Conservation (phyloP, 1,140 invertebrate species). For the Dolichoris vasculosae region DNA sequence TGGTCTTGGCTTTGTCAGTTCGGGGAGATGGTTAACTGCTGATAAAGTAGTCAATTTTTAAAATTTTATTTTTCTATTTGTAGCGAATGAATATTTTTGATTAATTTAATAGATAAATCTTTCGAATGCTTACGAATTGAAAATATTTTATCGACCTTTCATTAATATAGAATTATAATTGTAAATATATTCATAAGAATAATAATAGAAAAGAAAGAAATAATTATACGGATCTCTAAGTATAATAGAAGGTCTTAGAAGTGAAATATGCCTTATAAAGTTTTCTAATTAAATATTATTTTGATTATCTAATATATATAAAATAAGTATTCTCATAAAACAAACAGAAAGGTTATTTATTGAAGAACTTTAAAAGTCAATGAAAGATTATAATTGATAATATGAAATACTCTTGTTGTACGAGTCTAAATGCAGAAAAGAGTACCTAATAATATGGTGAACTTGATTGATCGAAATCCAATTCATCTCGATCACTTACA, state of each 20-base stretch:
- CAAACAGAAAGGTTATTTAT: no score
- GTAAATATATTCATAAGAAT: not conserved
- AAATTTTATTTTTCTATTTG: not conserved
- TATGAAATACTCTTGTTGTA: not conserved
- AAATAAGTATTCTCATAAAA: no score
- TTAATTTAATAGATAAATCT: not conserved
- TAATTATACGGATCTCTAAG: no score
- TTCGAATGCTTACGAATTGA: not conserved
- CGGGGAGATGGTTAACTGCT: not conserved
- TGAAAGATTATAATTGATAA: not conserved
- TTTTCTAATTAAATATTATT: no score
- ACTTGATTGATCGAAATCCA: conserved; percentile 1
- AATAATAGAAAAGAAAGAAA: no score
- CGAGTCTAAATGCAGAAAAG: no score
- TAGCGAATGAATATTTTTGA: not conserved
- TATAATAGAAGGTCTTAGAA: no score
- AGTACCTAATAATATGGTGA: not conserved
- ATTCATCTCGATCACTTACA: conserved; percentile 31
- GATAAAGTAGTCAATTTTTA: not conserved
- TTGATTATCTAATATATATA: no score
- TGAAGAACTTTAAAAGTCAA: no score
- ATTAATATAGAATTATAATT: not conserved
- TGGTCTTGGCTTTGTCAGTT: not conserved
- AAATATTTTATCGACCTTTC: not conserved
- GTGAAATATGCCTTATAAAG: no score